Evolutionary conservation across 35 echinoderm and acorn worm genomes (phyloP).

Genomic region (Ophiothrix spiculata): DNA sequence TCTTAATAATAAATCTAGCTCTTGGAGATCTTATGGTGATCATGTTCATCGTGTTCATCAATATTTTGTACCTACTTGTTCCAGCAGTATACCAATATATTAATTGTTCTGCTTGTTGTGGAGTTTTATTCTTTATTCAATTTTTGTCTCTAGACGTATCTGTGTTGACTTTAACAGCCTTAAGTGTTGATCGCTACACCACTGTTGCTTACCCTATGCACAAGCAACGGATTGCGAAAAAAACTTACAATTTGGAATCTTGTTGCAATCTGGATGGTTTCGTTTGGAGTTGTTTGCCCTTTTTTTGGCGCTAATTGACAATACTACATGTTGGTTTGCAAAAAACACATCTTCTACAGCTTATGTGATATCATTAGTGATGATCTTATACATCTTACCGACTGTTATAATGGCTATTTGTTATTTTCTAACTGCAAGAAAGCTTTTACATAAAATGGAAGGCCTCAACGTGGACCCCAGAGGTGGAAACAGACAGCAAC

Average conservation of each 20-base stretch:
- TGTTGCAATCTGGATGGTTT: background rate
- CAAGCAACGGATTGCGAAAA: background rate
- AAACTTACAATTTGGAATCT: background rate
- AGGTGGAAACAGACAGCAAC: background rate
- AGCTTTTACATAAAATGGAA: background rate
- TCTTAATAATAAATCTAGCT: conserved; percentile 5
- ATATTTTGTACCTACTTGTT: background rate
- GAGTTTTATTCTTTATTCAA: background rate
- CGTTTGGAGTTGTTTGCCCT: background rate
- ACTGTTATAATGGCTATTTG: background rate
- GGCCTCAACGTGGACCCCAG: background rate
- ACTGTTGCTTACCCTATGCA: conserved; percentile 11
- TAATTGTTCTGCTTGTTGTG: background rate
- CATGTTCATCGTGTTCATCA: background rate
- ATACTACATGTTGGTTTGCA: no score
- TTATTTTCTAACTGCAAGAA: conserved; percentile 7
- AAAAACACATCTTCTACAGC: background rate
- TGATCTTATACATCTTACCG: background rate
- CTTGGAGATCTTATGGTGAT: conserved; percentile 9
- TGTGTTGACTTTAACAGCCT: conserved; percentile 3
- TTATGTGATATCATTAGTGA: background rate
- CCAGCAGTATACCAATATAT: background rate
- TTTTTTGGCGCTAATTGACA: background rate
- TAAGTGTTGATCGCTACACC: conserved; percentile 16
- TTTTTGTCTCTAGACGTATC: conserved; percentile 1